These are phyloP conservation scores for Siniperca undulata DNA, from an alignment of 2,797 vertebrate species.

Conservation along the genomic window DNA sequence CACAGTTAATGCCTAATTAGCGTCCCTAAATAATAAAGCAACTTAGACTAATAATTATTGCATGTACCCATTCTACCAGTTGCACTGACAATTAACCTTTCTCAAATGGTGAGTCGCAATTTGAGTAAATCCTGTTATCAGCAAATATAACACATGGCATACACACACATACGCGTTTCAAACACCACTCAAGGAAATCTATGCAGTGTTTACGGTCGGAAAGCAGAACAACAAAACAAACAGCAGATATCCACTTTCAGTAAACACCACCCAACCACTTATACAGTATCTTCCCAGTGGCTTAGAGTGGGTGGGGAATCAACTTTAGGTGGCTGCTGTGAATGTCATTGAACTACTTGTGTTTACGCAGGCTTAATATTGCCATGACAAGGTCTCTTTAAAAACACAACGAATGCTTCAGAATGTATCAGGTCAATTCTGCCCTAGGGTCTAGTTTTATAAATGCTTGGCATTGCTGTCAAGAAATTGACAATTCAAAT, in stretches of 20 bases:
- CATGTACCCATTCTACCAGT: conserved; percentile 83
- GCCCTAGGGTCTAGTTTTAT: conserved; percentile 51
- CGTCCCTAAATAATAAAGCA: conserved; percentile 86
- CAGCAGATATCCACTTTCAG: conserved; percentile 82
- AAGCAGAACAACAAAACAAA: conserved; percentile 86
- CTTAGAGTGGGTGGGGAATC: conserved; percentile 80
- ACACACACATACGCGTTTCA: conserved; percentile 70
- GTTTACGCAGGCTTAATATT: conserved; percentile 80
- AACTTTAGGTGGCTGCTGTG: conserved; percentile 81
- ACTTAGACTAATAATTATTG: conserved; percentile 86
- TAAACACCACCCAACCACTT: conserved; percentile 82
- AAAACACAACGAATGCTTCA: conserved; percentile 60
- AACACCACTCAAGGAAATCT: conserved; percentile 83
- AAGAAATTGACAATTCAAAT: conserved; percentile 31
- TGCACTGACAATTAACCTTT: conserved; percentile 88
- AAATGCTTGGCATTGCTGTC: conserved; percentile 43
- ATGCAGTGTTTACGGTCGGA: conserved; percentile 81
- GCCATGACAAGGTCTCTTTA: conserved; percentile 77
- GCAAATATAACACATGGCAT: conserved; percentile 88
- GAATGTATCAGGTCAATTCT: conserved; percentile 66
- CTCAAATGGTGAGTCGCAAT: conserved; percentile 85
- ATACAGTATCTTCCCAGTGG: conserved; percentile 76
- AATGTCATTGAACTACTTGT: conserved; percentile 84
- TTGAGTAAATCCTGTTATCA: conserved; percentile 89
- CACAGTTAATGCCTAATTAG: conserved; percentile 86